Evolutionary conservation across 2,797 vertebrate genomes (phyloP), one percentile per base, ranked within the genome.

Genomic region (Eulemur mongoz): DNA sequence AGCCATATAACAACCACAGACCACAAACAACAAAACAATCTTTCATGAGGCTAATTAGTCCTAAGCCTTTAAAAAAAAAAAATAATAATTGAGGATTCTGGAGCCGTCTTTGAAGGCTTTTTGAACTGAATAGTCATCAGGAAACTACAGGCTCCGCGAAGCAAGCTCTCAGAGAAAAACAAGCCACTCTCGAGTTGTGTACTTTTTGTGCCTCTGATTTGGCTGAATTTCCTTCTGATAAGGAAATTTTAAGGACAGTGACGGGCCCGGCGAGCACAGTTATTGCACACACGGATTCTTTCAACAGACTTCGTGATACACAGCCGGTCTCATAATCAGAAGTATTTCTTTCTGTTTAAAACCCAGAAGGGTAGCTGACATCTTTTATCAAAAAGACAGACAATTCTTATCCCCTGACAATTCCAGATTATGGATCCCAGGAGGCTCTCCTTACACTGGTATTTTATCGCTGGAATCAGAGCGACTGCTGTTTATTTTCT

Each of bases 341-440:
- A 99, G 98, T 97, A 97, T 98, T 99, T 98, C 98, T 98, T 98
- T 98, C 98, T 98, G 93, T 90, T 98, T 98, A 98, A 98, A 98
- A 99, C 97, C 98, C 99, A 98, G 98, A 98, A 99, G 98, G 98
- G 98, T 97, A 98, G 76, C 98, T 99, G 99, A 98, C 98, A 99
- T 99, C 99, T 99, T 99, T 98, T 99, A 99, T 99, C 99, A 99
- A 98, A 98, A 98, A 98, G 98, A 99, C 98, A 98, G 99, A 99
- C 99, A 99, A 99, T 99, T 98, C 99, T 98, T 98, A 95, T 99
- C 98, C 98, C 97, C 85, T 98, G 98, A 99, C 98, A 98, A 98
- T 98, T 98, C 98, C 98, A 99, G 99, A 99, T 99, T 99, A 99
- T 98, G 98, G 99, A 99, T 99, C 99, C 98, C 98, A 99, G 99